Conservation (phyloP, 2,113 vertebrate species). For the Oreamnos americanus region DNA sequence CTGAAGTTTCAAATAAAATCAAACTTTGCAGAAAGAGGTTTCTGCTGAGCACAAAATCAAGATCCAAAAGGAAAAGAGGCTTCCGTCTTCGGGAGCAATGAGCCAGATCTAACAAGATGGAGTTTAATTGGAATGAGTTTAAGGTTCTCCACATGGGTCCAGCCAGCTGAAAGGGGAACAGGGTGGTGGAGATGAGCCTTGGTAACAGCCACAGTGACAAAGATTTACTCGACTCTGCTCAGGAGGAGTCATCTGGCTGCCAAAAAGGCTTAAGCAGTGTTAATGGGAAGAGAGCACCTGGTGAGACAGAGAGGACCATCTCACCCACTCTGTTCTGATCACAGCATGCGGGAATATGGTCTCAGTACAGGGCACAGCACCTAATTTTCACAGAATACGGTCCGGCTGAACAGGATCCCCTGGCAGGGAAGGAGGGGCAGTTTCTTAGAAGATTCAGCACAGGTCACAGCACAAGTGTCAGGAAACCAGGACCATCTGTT, state of each 20-base stretch:
- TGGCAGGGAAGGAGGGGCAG: neutral
- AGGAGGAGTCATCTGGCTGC: neutral
- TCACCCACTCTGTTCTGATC: neutral
- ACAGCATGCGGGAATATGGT: neutral
- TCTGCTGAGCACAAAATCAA: constrained; percentile 64
- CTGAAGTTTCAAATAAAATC: constrained; percentile 53
- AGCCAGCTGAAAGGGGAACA: neutral
- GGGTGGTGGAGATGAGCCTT: neutral
- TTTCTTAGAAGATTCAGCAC: neutral
- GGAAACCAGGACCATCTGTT: neutral
- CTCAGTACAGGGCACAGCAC: neutral
- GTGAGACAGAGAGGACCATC: neutral
- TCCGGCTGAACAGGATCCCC: neutral
- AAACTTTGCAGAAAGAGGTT: constrained; percentile 53
- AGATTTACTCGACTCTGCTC: neutral
- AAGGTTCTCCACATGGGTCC: constrained; percentile 35
- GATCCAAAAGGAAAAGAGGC: constrained; percentile 42
- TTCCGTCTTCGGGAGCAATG: constrained; percentile 39
- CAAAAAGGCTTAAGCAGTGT: neutral
- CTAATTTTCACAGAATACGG: neutral
- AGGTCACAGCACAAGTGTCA: neutral
- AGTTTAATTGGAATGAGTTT: constrained; percentile 51
- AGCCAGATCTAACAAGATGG: constrained; percentile 56
- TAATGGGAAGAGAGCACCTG: neutral
- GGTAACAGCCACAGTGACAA: neutral